Percentiles rank a stretch among this genome's conserved stretches.
These are phyloP conservation scores for Eulemur coronatus DNA, from an alignment of 2,797 vertebrate genomes.

Conservation along the genomic window DNA sequence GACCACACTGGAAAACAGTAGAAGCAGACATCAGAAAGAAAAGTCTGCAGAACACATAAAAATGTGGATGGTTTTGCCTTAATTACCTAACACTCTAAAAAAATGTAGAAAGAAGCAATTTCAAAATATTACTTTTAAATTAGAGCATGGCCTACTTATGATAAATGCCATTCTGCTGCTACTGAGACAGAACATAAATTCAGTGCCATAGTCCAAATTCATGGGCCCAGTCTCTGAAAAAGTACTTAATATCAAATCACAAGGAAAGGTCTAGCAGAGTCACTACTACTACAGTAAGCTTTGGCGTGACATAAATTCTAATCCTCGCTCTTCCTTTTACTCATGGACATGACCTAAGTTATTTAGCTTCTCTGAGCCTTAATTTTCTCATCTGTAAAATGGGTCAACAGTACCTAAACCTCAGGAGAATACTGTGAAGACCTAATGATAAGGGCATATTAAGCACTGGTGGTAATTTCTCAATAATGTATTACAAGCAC, in stretches of 20 bases:
- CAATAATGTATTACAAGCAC: not conserved
- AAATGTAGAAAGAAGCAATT: not conserved
- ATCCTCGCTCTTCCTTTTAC: not conserved
- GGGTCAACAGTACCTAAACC: not conserved
- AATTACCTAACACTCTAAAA: constrained; percentile 44
- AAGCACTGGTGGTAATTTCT: not conserved
- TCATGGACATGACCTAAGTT: not conserved
- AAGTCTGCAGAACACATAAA: not conserved
- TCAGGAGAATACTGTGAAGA: not conserved
- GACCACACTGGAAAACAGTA: not conserved
- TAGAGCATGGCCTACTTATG: not conserved
- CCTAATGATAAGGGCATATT: not conserved
- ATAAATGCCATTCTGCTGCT: not conserved
- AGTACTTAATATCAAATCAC: not conserved
- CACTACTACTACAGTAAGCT: not conserved
- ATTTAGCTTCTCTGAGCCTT: not conserved
- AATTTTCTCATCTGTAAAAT: constrained; percentile 20
- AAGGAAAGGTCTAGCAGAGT: not conserved
- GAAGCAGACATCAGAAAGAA: constrained; percentile 7
- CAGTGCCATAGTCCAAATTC: not conserved
- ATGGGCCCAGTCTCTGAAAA: not conserved
- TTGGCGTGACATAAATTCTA: not conserved
- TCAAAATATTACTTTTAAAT: constrained; percentile 22
- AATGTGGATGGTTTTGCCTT: not conserved
- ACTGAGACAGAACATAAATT: not conserved